A percentile compares a stretch with the other conserved stretches of the same genome.
Conservation (phyloP, 2,113 vertebrate genomes). For the Daubentonia madagascariensis region DNA sequence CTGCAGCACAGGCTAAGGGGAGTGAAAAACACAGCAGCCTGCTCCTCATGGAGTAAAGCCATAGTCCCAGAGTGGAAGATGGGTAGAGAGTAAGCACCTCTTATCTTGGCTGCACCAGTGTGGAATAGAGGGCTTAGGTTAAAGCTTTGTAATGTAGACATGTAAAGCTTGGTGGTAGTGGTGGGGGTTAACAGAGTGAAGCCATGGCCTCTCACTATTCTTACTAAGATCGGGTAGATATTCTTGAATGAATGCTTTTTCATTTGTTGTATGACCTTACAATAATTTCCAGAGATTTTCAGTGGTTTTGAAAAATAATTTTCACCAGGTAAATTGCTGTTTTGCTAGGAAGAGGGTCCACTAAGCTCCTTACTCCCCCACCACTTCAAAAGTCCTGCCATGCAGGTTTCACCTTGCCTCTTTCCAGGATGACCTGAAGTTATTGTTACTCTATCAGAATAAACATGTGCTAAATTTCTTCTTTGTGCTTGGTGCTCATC, state of each 20-base stretch:
- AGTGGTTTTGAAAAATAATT: not conserved
- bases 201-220: not conserved
- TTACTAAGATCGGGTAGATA: not conserved
- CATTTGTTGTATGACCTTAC: not conserved
- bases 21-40: not conserved
- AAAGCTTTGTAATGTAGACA: not conserved
- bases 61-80: not conserved
- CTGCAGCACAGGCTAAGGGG: not conserved
- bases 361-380: not conserved
- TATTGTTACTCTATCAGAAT: not conserved
- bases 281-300: not conserved
- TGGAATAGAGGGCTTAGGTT: not conserved
- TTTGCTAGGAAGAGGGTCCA: not conserved
- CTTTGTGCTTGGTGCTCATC: not conserved
- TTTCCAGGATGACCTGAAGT: not conserved
- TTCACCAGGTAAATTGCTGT: not conserved
- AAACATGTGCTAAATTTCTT: not conserved
- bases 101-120: not conserved
- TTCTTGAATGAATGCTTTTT: not conserved
- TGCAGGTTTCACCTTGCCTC: not conserved
- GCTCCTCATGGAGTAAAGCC: not conserved
- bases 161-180: not conserved
- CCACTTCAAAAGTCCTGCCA: not conserved
- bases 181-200: not conserved
- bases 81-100: not conserved